phyloP scores from a whole-genome alignment of 92 coral and sea anemone genomes.

The Epizoanthus rinbou region DNA sequence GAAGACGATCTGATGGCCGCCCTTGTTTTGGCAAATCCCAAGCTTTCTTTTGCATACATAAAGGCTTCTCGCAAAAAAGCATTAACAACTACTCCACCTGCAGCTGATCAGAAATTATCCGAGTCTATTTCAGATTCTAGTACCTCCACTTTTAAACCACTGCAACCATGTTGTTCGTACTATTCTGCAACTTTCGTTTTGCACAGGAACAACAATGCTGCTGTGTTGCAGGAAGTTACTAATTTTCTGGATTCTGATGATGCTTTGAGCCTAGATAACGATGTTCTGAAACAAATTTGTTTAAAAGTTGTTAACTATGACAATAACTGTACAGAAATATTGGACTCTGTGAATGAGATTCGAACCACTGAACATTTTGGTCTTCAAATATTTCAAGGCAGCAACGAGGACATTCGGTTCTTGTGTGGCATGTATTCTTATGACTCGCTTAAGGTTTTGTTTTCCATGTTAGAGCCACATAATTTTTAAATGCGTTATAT shows the following conservation, averaged over 20 bases:
- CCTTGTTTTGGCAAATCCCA: background rate
- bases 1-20: background rate
- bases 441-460: background rate
- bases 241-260: background rate
- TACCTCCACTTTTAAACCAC: background rate
- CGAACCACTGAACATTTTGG: background rate
- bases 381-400: constrained; percentile 12
- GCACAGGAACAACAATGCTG: background rate
- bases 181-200: constrained; percentile 5
- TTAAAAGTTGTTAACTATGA: background rate
- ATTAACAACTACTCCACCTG: background rate
- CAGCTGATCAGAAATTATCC: background rate
- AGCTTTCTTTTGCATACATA: constrained; percentile 6
- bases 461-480: background rate
- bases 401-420: constrained; percentile 24
- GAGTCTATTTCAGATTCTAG: background rate
- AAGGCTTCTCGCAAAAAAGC: constrained; percentile 7
- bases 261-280: background rate
- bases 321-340: background rate
- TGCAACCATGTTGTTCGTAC: background rate
- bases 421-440: constrained; percentile 25
- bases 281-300: background rate
- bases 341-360: background rate
- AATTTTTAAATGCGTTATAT: background rate
- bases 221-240: background rate